These are phyloP conservation scores for Telenomus remus DNA, from an alignment of 1,140 invertebrate genomes.

Conservation along the genomic window DNA sequence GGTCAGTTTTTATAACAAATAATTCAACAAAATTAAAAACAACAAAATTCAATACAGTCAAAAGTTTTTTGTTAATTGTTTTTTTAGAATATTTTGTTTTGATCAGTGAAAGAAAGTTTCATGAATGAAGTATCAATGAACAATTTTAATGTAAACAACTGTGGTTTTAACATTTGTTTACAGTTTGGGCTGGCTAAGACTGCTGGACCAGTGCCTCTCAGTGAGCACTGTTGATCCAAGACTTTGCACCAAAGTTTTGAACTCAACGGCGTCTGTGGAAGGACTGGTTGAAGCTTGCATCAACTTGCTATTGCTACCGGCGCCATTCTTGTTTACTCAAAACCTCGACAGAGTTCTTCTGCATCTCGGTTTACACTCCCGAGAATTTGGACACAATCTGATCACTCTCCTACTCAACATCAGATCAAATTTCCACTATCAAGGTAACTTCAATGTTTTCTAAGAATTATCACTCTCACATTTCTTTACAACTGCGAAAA, in stretches of 20 bases:
- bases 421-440: constrained; percentile 68
- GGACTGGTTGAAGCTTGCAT: constrained; percentile 84
- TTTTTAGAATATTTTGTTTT: no score
- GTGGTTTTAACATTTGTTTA: constrained; percentile 1
- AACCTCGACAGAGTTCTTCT: constrained; percentile 80
- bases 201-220: constrained; percentile 81
- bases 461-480: constrained; percentile 17
- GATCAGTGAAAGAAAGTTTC: no score
- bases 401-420: constrained; percentile 79
- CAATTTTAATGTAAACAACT: no score
- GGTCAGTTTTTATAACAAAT: constrained; percentile 56
- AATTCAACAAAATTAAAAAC: neutral
- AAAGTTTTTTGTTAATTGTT: no score
- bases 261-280: constrained; percentile 79
- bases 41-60: neutral
- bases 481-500: no score
- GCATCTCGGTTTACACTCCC: constrained; percentile 78
- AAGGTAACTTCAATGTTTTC: constrained; percentile 57
- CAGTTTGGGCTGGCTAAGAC: constrained; percentile 82
- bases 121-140: no score
- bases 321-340: constrained; percentile 78
- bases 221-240: constrained; percentile 73
- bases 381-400: constrained; percentile 77
- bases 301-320: constrained; percentile 83
- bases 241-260: constrained; percentile 74